phyloP scores from a whole-genome alignment of 2,113 vertebrate species.

The Sinocyclocheilus maitianheensis region DNA sequence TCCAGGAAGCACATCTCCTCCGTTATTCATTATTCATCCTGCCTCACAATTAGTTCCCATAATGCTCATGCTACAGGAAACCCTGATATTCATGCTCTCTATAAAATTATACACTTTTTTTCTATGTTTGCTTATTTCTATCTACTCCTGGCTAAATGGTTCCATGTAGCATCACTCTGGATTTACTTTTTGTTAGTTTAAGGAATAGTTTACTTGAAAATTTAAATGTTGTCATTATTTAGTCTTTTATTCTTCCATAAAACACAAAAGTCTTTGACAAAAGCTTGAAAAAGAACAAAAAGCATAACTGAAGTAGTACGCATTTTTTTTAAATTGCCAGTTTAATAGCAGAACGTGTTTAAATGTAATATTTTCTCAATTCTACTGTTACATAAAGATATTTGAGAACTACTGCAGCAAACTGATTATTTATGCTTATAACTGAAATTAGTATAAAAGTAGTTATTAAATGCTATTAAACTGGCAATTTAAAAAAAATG shows the following conservation, averaged over 20 bases:
- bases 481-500: too few relatives aligned
- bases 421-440: not conserved
- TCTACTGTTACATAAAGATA: not conserved
- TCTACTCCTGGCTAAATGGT: not conserved
- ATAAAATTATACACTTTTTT: conserved; percentile 66
- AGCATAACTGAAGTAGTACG: not conserved
- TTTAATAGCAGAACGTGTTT: not conserved
- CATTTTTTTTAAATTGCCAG: too few relatives aligned
- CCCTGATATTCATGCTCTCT: conserved; percentile 28
- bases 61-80: conserved; percentile 54
- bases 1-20: conserved; percentile 75
- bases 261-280: not conserved
- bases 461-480: not conserved
- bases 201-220: not conserved
- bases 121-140: not conserved
- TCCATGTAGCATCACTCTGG: not conserved
- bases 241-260: conserved; percentile 65
- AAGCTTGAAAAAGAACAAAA: not conserved
- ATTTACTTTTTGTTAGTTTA: not conserved
- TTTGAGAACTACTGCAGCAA: not conserved
- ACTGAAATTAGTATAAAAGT: not conserved
- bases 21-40: conserved; percentile 79
- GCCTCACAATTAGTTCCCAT: conserved; percentile 76
- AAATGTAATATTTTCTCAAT: not conserved
- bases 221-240: conserved; percentile 6